These are phyloP conservation scores for Epiblema foenella DNA, from an alignment of 2,888 invertebrate genomes.

Conservation along the genomic window DNA sequence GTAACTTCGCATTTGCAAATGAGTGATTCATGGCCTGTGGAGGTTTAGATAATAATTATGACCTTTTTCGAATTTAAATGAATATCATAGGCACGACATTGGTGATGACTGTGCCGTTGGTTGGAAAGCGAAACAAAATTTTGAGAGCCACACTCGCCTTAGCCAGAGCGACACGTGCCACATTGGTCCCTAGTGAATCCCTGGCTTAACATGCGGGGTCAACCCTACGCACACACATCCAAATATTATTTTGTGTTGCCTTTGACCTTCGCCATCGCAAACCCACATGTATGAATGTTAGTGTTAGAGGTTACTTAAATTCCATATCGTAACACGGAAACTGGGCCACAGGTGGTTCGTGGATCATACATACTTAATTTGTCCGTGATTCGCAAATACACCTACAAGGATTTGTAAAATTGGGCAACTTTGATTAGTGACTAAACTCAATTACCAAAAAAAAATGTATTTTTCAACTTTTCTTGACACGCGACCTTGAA, in stretches of 20 bases:
- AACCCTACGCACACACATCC: background rate
- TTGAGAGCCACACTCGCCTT: too few relatives aligned
- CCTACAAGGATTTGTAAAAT: background rate
- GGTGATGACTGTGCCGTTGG: too few relatives aligned
- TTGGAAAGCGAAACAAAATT: too few relatives aligned
- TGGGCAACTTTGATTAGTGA: constrained; percentile 27
- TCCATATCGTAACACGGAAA: constrained; percentile 4
- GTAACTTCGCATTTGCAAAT: too few relatives aligned
- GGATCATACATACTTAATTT: background rate
- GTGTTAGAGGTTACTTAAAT: constrained; percentile 3
- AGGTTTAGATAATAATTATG: too few relatives aligned
- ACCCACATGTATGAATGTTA: background rate
- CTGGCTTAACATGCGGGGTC: too few relatives aligned
- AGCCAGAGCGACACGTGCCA: too few relatives aligned
- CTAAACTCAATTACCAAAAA: constrained; percentile 8
- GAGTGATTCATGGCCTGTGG: too few relatives aligned
- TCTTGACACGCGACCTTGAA: constrained; percentile 9
- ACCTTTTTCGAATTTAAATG: too few relatives aligned
- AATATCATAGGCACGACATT: too few relatives aligned
- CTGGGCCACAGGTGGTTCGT: background rate
- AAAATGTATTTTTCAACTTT: constrained; percentile 5
- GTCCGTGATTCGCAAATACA: background rate
- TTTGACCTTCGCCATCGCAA: background rate
- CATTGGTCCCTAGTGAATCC: too few relatives aligned
- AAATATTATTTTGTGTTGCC: background rate